phyloP scores from a whole-genome alignment of 2,888 invertebrate genomes.

The Oxyteleia sp. region DNA sequence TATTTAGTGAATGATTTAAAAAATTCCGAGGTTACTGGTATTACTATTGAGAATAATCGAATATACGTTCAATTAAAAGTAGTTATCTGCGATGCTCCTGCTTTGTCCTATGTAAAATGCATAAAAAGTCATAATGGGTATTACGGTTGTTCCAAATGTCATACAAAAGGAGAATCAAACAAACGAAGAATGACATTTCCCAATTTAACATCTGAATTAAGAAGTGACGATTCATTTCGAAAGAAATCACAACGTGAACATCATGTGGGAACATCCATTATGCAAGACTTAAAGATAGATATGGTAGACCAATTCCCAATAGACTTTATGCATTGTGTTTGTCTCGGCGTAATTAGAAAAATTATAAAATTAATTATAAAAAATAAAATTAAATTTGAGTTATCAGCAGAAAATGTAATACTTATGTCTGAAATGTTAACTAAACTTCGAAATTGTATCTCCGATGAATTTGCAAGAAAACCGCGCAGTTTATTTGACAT shows the following conservation, averaged over 20 bases:
- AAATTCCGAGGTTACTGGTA: conserved; percentile 11
- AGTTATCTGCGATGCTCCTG: conserved; percentile 41
- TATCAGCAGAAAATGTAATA: neutral
- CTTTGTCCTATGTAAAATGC: conserved; percentile 19
- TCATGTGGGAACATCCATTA: conserved; percentile 10
- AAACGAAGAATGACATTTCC: conserved; percentile 34
- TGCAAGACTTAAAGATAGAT: conserved; percentile 9
- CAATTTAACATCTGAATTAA: conserved; percentile 2
- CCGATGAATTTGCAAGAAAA: conserved; percentile 13
- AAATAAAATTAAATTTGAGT: neutral
- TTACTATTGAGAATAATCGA: neutral
- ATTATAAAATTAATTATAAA: conserved; percentile 2
- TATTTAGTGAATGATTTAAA: conserved; percentile 19
- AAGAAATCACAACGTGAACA: conserved; percentile 8
- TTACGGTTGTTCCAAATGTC: conserved; percentile 19
- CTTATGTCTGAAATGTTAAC: conserved; percentile 11
- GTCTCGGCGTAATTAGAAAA: conserved; percentile 16
- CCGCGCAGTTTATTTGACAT: conserved; percentile 18
- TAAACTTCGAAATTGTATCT: neutral
- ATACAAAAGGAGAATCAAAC: neutral
- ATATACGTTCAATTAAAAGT: neutral
- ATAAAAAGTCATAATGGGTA: conserved; percentile 24
- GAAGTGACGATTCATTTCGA: conserved; percentile 18
- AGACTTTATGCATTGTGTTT: conserved; percentile 39
- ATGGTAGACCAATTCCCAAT: conserved; percentile 18